Percentiles rank a stretch among this genome's conserved stretches.
phyloP scores from a whole-genome alignment of 2,113 vertebrate species.

The Lycaon pictus region DNA sequence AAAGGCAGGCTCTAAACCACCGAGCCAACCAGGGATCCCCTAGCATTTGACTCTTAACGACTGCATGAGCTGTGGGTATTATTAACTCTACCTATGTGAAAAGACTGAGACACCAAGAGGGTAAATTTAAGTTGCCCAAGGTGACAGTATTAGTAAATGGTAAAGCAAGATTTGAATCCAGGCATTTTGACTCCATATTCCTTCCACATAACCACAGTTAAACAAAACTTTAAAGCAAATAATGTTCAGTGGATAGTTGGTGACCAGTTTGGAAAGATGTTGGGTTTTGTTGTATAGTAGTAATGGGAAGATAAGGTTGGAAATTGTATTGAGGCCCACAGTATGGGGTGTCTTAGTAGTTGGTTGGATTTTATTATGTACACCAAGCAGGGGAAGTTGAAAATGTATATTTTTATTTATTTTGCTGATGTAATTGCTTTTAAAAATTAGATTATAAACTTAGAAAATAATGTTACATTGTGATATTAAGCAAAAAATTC shows the following conservation, averaged over 20 bases:
- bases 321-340: constrained; percentile 6
- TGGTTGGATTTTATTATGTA: constrained; percentile 1
- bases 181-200: neutral
- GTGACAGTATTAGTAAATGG: neutral
- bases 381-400: neutral
- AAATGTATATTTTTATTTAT: constrained; percentile 26
- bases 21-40: too few species aligned
- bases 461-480: neutral
- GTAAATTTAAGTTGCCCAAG: neutral
- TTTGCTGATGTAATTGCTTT: neutral
- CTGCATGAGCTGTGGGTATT: neutral
- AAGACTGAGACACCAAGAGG: neutral
- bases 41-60: neutral
- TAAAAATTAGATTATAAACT: neutral
- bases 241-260: neutral
- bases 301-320: constrained; percentile 47
- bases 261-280: neutral
- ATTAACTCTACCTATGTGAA: neutral
- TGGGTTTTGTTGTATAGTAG: neutral
- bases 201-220: neutral
- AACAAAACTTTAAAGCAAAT: neutral
- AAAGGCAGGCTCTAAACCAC: too few species aligned
- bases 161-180: neutral
- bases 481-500: neutral
- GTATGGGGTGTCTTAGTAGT: neutral